Conservation (phyloP, 2,888 invertebrate species). For the Dryadula phaetusa region DNA sequence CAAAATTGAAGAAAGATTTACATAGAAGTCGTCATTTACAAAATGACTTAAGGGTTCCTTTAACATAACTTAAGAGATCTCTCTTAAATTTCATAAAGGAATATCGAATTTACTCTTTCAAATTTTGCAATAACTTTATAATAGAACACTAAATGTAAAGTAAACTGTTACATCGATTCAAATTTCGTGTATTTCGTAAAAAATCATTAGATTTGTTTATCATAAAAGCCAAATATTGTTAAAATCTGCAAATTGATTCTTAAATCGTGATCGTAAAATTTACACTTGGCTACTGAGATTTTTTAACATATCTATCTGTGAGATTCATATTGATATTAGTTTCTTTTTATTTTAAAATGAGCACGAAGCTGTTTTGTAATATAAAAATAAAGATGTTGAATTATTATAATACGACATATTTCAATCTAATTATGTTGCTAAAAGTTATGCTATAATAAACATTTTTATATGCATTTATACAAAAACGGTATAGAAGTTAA, state of each 20-base stretch:
- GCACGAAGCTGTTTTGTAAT: no score
- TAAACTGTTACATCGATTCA: background rate
- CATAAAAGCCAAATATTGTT: slow-evolving; percentile 17
- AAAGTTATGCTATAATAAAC: no score
- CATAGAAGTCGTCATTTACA: background rate
- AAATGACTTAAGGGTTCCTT: background rate
- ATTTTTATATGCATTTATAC: no score
- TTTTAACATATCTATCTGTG: no score
- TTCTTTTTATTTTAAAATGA: no score
- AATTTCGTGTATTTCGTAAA: background rate
- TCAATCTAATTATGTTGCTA: no score
- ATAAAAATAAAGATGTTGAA: no score
- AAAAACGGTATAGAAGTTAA: no score
- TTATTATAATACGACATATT: no score
- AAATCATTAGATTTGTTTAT: background rate
- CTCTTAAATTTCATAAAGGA: background rate
- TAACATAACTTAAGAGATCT: background rate
- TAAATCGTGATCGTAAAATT: slow-evolving; percentile 32
- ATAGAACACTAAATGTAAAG: background rate
- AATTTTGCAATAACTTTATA: no score
- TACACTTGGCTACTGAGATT: slow-evolving; percentile 13
- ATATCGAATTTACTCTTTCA: no score
- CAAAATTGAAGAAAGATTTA: background rate
- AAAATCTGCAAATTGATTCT: background rate
- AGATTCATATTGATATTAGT: no score